phyloP scores from a whole-genome alignment of 2,888 invertebrate species.

The Gymnosoma rotundatum region DNA sequence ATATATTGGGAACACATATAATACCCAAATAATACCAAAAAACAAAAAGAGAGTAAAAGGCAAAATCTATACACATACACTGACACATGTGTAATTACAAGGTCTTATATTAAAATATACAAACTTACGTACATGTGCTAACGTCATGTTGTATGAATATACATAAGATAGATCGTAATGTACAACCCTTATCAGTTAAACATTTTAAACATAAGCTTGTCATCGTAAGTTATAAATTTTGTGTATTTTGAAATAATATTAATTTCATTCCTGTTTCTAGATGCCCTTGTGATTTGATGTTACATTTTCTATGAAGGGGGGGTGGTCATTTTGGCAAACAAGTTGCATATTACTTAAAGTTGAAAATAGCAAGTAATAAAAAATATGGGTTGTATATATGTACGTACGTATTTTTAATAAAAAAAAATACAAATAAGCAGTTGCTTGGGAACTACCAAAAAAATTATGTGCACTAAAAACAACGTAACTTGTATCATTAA shows the following conservation, averaged over 20 bases:
- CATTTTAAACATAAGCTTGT: constrained; percentile 37
- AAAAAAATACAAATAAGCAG: no score
- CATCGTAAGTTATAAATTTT: constrained; percentile 38
- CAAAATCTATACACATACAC: background rate
- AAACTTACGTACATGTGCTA: background rate
- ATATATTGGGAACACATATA: constrained; percentile 18
- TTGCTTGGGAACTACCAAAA: no score
- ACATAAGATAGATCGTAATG: constrained; percentile 11
- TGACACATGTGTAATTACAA: background rate
- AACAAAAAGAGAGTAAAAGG: background rate
- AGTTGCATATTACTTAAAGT: no score
- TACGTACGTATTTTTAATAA: no score
- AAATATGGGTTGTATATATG: no score
- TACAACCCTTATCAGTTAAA: constrained; percentile 63
- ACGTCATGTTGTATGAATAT: background rate
- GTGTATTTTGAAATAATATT: constrained; percentile 26
- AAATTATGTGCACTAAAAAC: no score
- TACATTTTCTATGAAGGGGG: background rate
- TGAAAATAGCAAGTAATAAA: no score
- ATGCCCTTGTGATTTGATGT: background rate
- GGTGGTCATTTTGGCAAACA: background rate
- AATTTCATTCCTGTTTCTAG: constrained; percentile 20
- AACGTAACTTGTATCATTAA: no score
- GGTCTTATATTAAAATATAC: background rate
- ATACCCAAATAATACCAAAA: constrained; percentile 18